Evolutionary conservation across 2,888 invertebrate genomes (phyloP).

Genomic region (Megastigmus dorsalis): DNA sequence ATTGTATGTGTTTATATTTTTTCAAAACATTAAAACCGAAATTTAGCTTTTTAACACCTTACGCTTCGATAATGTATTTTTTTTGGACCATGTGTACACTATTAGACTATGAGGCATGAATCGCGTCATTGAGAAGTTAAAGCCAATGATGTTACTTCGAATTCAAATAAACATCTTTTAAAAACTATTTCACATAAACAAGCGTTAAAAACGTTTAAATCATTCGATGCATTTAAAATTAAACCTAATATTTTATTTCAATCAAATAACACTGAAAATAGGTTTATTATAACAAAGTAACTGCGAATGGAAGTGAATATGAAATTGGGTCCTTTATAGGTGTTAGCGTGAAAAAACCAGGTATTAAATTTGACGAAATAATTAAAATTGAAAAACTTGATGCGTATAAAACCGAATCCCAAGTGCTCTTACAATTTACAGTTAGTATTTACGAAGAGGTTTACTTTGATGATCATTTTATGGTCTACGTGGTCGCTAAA

Average conservation of each 20-base stretch:
- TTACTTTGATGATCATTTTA: not conserved
- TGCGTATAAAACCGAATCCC: not conserved
- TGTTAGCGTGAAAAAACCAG: not conserved
- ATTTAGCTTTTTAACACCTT: conserved; percentile 43
- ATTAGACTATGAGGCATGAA: conserved; percentile 42
- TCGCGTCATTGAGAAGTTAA: conserved; percentile 42
- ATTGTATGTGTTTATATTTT: conserved; percentile 21
- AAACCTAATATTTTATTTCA: not conserved
- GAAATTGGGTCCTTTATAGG: conserved; percentile 24
- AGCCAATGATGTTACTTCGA: conserved; percentile 26
- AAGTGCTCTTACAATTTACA: not conserved
- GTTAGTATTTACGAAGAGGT: not conserved
- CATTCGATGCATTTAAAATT: conserved; percentile 1
- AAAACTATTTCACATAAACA: too few species aligned
- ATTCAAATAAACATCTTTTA: too few species aligned
- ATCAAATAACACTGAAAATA: too few species aligned
- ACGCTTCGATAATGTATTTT: conserved; percentile 34
- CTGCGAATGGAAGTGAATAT: conserved; percentile 33
- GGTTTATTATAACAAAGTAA: conserved; percentile 24
- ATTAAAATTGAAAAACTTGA: not conserved
- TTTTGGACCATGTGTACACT: conserved; percentile 44
- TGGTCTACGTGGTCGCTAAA: not conserved
- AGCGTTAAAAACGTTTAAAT: conserved; percentile 23
- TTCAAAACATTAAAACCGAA: conserved; percentile 36
- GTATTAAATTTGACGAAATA: not conserved